A percentile compares a stretch with the other conserved stretches of the same genome.
phyloP scores from a whole-genome alignment of 2,113 vertebrate genomes.

The Trematocara unimaculatum region DNA sequence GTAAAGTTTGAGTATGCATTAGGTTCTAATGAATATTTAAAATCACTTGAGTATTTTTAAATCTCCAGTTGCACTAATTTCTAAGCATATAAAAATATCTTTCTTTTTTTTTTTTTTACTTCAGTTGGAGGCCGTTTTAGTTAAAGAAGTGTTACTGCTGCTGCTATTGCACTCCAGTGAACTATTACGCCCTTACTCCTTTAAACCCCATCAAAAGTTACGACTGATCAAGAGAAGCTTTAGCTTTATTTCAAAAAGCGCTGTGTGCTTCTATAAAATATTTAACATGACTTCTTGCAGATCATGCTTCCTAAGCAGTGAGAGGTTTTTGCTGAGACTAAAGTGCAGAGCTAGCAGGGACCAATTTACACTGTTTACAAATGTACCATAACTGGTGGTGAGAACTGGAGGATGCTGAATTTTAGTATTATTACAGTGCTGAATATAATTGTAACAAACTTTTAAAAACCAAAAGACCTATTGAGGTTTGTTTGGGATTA shows the following conservation, averaged over 20 bases:
- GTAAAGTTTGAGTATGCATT: background rate
- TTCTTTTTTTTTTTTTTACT: background rate
- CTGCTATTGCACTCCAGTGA: background rate
- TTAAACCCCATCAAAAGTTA: conserved; percentile 16
- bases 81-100: background rate
- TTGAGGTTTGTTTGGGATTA: background rate
- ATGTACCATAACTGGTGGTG: background rate
- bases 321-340: background rate
- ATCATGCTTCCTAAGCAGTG: background rate
- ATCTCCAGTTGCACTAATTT: background rate
- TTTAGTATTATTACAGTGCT: background rate
- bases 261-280: conserved; percentile 34
- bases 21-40: background rate
- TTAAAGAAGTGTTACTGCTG: background rate
- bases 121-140: background rate
- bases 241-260: background rate
- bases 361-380: background rate
- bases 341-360: background rate
- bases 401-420: background rate
- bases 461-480: background rate
- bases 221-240: background rate
- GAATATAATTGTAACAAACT: background rate
- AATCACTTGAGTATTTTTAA: background rate
- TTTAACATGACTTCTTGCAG: conserved; percentile 9
- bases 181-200: background rate